Evolutionary conservation across 2,888 invertebrate genomes (phyloP).

Genomic region (Malachius bipustulatus): DNA sequence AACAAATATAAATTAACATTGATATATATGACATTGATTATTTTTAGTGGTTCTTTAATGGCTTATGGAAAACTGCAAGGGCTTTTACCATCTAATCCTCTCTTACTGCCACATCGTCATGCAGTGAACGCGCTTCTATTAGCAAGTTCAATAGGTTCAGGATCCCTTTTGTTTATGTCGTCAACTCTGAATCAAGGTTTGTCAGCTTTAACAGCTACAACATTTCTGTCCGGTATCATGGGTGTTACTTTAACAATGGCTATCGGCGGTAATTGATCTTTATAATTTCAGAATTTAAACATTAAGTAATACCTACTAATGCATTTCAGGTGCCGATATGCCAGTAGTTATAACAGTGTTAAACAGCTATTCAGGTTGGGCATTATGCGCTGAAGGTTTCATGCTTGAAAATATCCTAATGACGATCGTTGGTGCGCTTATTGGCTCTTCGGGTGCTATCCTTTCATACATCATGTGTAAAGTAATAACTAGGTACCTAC

Average conservation of each 20-base stretch:
- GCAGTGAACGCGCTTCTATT: conserved; percentile 58
- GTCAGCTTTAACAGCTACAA: conserved; percentile 61
- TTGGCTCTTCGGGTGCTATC: conserved; percentile 85
- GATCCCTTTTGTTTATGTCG: conserved; percentile 52
- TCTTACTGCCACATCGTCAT: conserved; percentile 73
- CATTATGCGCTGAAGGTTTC: conserved; percentile 86
- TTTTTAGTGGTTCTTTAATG: conserved; percentile 72
- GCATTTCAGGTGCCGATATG: conserved; percentile 76
- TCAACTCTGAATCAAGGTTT: conserved; percentile 56
- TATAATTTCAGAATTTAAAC: no score
- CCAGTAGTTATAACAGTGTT: conserved; percentile 86
- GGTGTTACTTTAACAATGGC: conserved; percentile 80
- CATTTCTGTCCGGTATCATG: conserved; percentile 66
- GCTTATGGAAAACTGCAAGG: conserved; percentile 88
- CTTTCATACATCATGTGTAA: conserved; percentile 92
- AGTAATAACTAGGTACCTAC: no score
- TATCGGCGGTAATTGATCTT: conserved; percentile 62
- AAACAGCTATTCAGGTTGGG: conserved; percentile 90
- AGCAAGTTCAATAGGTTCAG: conserved; percentile 59
- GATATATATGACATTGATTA: no score
- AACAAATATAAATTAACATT: no score
- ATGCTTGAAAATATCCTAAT: conserved; percentile 87
- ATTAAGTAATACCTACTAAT: no score
- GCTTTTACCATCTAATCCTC: conserved; percentile 63
- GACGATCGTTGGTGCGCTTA: conserved; percentile 84